phyloP scores from a whole-genome alignment of 2,797 vertebrate genomes.

The Huso huso region DNA sequence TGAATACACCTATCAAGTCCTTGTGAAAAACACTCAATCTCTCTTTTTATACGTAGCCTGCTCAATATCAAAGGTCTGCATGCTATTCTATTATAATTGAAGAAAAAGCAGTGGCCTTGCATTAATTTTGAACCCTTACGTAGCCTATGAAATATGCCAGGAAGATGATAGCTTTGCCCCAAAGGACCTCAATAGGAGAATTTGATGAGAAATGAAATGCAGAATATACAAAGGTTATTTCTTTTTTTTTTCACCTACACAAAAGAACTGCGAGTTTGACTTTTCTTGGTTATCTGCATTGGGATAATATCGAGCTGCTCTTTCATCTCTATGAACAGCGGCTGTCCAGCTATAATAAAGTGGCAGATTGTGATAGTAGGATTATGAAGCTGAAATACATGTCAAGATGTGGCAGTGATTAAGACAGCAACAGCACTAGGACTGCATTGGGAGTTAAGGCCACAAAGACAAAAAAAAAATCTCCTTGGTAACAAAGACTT shows the following conservation, averaged over 20 bases:
- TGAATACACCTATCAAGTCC: background rate
- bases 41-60: constrained; percentile 19
- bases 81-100: constrained; percentile 24
- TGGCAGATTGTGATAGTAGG: background rate
- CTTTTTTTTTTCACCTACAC: background rate
- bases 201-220: constrained; percentile 1
- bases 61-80: constrained; percentile 27
- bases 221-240: constrained; percentile 2
- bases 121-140: background rate
- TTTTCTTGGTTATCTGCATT: constrained; percentile 1
- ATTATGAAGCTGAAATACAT: background rate
- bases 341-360: background rate
- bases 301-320: constrained; percentile 1
- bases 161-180: background rate
- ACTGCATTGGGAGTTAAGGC: background rate
- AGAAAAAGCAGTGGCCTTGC: constrained; percentile 1
- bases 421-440: background rate
- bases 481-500: constrained; percentile 2
- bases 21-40: constrained; percentile 22
- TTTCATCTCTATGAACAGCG: background rate
- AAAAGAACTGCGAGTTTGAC: background rate
- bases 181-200: constrained; percentile 5
- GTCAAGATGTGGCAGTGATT: background rate
- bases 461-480: background rate
- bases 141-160: background rate